Base-by-base conservation (phyloP, 2,888 invertebrate genomes). In the Agrochola lychnidis region DNA sequence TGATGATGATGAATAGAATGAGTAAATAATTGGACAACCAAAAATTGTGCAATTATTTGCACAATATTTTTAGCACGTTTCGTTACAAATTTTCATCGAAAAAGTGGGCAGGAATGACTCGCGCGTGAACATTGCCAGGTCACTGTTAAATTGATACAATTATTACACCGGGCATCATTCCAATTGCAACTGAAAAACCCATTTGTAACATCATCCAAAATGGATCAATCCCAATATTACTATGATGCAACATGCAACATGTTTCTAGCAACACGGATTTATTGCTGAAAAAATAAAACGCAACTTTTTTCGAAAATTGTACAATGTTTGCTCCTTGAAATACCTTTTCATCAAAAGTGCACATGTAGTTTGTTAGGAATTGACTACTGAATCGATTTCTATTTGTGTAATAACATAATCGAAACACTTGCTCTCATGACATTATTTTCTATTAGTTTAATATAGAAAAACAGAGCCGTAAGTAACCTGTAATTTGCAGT, bases 171-270 rank as follows among this genome's bases (percentile, higher is more conserved):
- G 71, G 64, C 64, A 25, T 51, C 4, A 57, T 57, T 51, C 79
- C 79, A 71, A 78, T 51, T 51, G 2, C 3, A 61, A 5, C 19
- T 25, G 22, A 71, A 59, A 72, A 72, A 42, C 25, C 51, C 57
- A 30, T 19, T 19, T 2, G n/a, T 3, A 42, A 30, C 5, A 51
- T 51, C 56, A 48, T 14, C 6, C 14, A 62, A 30, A 53, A 16
- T 48, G 40, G 40, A 76, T 30, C 30, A 76, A 19, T n/a, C 16
- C n/a, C 16, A 36, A 45, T 25, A n/a, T 36, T 62, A 30, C 16
- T n/a, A 2, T n/a, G 48, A 51, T 30, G 19, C n/a, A 62, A 25
- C 45, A 62, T 75, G 12, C n/a, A 51, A 22, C 45, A 76, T 76
- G 12, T 75, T 76, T 51, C 25, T 2, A 61, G 42, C 40, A 42